Conservation (phyloP, 2,797 vertebrate species). For the Propithecus perrieri region DNA sequence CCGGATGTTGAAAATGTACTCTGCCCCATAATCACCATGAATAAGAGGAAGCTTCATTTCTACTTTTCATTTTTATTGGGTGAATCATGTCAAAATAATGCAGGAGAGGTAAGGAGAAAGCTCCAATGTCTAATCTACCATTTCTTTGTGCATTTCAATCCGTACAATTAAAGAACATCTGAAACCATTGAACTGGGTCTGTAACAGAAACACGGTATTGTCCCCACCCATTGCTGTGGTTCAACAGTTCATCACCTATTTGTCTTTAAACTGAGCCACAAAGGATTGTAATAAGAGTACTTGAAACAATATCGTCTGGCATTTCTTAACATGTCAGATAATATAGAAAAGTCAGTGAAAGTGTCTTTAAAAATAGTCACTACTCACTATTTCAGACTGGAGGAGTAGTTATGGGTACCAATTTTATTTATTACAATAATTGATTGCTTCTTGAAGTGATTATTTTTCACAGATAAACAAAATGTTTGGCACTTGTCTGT, state of each 20-base stretch:
- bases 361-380: neutral
- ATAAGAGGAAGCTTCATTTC: neutral
- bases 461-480: neutral
- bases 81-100: neutral
- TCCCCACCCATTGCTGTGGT: neutral
- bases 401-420: neutral
- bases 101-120: neutral
- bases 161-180: neutral
- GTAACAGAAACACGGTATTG: neutral
- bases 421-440: conserved; percentile 22
- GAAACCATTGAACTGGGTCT: neutral
- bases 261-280: neutral
- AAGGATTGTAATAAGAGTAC: neutral
- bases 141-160: neutral
- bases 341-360: neutral
- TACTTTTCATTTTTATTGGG: neutral
- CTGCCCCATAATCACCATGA: neutral
- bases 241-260: neutral
- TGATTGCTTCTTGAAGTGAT: neutral
- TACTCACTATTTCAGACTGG: neutral
- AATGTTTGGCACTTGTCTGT: neutral
- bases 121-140: neutral
- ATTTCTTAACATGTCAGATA: neutral
- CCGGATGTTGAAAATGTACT: neutral
- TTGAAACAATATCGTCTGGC: neutral